Evolutionary conservation across 2,888 invertebrate species (phyloP), one percentile per base, ranked within the genome.

Genomic region (Linnaemya vulpina): DNA sequence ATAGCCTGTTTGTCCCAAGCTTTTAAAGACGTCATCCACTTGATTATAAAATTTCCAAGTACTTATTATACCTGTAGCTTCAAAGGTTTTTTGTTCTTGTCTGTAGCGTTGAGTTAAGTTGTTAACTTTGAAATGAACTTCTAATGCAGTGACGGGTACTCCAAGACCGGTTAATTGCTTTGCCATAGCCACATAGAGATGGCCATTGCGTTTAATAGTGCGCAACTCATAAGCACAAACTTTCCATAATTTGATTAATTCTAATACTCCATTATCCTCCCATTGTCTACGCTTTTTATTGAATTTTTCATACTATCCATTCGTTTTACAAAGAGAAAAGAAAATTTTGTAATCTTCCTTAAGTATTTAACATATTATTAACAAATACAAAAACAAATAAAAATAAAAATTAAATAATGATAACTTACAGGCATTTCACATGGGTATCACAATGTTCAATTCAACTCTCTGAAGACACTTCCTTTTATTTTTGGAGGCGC

Each of bases 201-300:
- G 91, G 88, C 91, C 91, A 91, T 91, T 91, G 88, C 91, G 90
- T 91, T 91, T 91, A 81, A 92, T 92, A 83, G 92, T 92, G 89
- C 92, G 90, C 89, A 91, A 87, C 88, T 91, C 91, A 89, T 91
- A 91, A 82, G 92, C 91, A 89, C 92, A 91, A 82, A 91, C 92
- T 91, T 91, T 91, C 91, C 92, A 91, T 89, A 92, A 89, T 89
- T 91, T 91, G 84, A 91, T 91, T 86, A 91, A 88, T 87, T 91
- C 92, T 87, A 92, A 88, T 84, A 91, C 92, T 87, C 92, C 91
- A 87, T 89, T 91, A 90, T 91, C 91, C 91, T 91, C 91, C 91
- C 91, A 91, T 90, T 92, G 92, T 88, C 91, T 90, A 86, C 91
- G 91, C 89, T 91, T 91, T 90, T 91, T 92, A 87, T 92, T 92